These are phyloP conservation scores for Glaucomys volans DNA, from an alignment of 2,113 vertebrate species.

Conservation along the genomic window DNA sequence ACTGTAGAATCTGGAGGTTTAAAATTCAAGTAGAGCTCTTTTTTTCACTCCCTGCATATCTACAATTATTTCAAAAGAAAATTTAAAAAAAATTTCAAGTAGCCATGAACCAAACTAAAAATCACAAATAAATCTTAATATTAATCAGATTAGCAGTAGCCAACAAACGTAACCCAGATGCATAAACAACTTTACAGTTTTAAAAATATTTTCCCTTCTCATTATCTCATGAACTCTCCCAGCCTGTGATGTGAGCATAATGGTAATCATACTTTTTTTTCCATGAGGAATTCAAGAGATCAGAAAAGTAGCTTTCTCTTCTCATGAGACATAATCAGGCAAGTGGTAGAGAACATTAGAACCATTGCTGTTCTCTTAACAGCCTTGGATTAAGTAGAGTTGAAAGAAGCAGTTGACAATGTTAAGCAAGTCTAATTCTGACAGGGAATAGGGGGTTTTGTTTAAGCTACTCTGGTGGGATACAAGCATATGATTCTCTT, in stretches of 20 bases:
- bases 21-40: neutral
- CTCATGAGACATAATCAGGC: neutral
- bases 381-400: neutral
- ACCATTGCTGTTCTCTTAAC: neutral
- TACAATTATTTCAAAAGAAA: neutral
- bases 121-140: neutral
- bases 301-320: neutral
- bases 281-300: neutral
- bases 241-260: neutral
- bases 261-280: neutral
- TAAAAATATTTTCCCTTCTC: neutral
- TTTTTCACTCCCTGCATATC: neutral
- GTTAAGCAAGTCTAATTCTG: neutral
- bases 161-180: neutral
- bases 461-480: no score
- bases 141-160: neutral
- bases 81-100: neutral
- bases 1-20: neutral
- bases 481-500: no score
- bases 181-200: neutral
- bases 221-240: neutral
- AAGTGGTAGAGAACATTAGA: neutral
- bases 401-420: neutral
- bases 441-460: neutral
- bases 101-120: neutral